Evolutionary conservation across 2,888 invertebrate genomes (phyloP).

Genomic region (Scaptodrosophila latifasciaeformis): DNA sequence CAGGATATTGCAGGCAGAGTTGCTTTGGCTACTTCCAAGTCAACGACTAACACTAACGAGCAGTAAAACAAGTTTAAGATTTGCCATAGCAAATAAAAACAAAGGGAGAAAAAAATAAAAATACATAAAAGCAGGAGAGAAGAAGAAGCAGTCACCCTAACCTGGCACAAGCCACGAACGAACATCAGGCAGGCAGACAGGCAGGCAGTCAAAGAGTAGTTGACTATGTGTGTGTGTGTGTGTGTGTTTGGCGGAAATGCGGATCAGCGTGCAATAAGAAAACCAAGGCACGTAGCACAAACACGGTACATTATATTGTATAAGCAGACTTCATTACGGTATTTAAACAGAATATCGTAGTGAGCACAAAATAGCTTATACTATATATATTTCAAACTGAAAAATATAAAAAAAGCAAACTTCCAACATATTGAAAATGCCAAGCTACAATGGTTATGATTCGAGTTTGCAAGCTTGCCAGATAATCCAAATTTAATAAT

Average conservation of each 20-base stretch:
- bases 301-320: conserved; percentile 73
- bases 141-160: background rate
- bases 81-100: conserved; percentile 61
- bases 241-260: conserved; percentile 28
- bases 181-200: too few relatives aligned
- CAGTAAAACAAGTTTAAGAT: conserved; percentile 69
- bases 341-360: conserved; percentile 73
- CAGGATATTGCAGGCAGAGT: too few relatives aligned
- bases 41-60: conserved; percentile 62
- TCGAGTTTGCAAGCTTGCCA: too few relatives aligned
- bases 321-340: conserved; percentile 74
- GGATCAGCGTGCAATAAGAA: conserved; percentile 64
- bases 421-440: conserved; percentile 57
- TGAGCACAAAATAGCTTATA: too few relatives aligned
- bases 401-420: too few relatives aligned
- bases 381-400: too few relatives aligned
- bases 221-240: background rate
- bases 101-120: too few relatives aligned
- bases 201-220: background rate
- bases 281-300: conserved; percentile 73
- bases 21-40: conserved; percentile 21
- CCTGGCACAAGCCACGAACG: too few relatives aligned
- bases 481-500: too few relatives aligned
- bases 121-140: too few relatives aligned
- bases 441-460: too few relatives aligned